Evolutionary conservation across 2,797 vertebrate species (phyloP).

Genomic region (Sus cebifrons): DNA sequence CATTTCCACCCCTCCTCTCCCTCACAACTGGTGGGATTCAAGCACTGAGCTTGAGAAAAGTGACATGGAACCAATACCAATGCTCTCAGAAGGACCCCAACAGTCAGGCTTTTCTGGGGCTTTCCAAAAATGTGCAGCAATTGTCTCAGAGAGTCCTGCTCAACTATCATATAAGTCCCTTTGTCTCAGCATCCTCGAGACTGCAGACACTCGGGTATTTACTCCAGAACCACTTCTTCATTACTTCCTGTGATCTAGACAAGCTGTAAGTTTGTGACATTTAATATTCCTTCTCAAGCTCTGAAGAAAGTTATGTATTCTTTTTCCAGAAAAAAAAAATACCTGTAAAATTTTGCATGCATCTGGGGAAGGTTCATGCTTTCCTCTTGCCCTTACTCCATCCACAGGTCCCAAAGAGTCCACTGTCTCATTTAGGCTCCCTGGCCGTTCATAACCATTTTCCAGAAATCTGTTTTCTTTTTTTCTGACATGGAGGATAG

Average conservation of each 20-base stretch:
- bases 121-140: constrained; percentile 32
- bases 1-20: rapidly evolving
- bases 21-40: neutral
- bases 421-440: neutral
- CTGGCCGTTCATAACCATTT: neutral
- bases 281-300: neutral
- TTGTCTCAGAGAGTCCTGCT: neutral
- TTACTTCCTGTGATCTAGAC: neutral
- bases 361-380: neutral
- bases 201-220: neutral
- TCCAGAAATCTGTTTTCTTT: constrained; percentile 14
- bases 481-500: neutral
- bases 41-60: neutral
- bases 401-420: neutral
- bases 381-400: neutral
- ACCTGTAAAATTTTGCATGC: neutral
- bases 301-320: constrained; percentile 13
- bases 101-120: neutral
- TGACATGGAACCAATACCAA: neutral
- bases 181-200: neutral
- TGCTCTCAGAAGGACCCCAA: neutral
- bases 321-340: neutral
- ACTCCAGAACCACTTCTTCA: neutral
- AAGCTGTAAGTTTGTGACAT: neutral
- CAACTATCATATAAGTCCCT: neutral